Evolutionary conservation across 2,888 invertebrate genomes (phyloP).

Genomic region (Slavum lentiscoides): DNA sequence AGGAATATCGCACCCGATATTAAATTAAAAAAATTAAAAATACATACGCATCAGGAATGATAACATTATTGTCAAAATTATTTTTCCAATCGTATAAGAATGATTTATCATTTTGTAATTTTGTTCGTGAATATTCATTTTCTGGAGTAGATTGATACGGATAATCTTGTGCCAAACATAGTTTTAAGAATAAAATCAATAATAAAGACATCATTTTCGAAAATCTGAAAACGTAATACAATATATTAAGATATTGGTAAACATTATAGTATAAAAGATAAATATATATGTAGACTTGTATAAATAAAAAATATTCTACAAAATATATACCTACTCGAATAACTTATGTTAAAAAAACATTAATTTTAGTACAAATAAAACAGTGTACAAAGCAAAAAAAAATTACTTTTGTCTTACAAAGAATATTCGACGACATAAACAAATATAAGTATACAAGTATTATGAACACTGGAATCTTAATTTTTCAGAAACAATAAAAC

Average conservation of each 20-base stretch:
- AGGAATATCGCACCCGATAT: not conserved
- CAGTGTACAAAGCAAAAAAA: too few species aligned
- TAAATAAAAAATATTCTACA: not conserved
- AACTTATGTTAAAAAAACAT: too few species aligned
- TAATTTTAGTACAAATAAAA: too few species aligned
- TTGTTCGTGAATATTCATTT: slow-evolving; percentile 29
- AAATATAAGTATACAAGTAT: not conserved
- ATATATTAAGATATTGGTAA: not conserved
- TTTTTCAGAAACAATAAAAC: not conserved
- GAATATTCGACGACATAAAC: not conserved
- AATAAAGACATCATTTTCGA: slow-evolving; percentile 26
- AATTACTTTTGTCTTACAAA: not conserved
- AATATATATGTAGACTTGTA: not conserved
- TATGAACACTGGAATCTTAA: not conserved
- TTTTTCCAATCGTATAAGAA: slow-evolving; percentile 44
- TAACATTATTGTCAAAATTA: slow-evolving; percentile 61
- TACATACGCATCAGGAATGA: slow-evolving; percentile 66
- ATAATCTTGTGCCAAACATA: slow-evolving; percentile 45
- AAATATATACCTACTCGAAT: not conserved
- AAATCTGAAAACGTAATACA: slow-evolving; percentile 20
- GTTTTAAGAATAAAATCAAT: slow-evolving; percentile 34
- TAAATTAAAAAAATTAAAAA: slow-evolving; percentile 39
- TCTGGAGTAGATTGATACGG: slow-evolving; percentile 29
- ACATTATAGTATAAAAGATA: not conserved
- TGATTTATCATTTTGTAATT: slow-evolving; percentile 28